Evolutionary conservation across 2,113 vertebrate genomes (phyloP).

Genomic region (Sylvicapra grimmia): DNA sequence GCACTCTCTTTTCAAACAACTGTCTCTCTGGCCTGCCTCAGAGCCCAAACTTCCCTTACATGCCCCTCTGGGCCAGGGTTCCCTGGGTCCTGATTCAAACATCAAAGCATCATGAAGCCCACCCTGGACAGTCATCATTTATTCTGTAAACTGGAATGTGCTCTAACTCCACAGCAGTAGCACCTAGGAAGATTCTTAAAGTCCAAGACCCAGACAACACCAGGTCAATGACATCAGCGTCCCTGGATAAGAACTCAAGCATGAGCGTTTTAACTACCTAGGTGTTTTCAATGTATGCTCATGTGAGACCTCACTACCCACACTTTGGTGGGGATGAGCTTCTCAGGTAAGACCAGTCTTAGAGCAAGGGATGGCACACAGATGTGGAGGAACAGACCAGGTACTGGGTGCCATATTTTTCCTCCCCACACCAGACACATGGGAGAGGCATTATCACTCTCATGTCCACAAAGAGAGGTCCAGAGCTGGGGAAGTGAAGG

Average conservation of each 20-base stretch:
- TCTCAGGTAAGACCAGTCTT: not conserved
- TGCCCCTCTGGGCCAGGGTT: not conserved
- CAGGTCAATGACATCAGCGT: not conserved
- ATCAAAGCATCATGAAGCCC: not conserved
- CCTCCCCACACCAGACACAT: not conserved
- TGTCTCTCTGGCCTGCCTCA: not conserved
- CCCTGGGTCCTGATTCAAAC: not conserved
- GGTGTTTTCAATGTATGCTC: not conserved
- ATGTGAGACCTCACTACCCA: not conserved
- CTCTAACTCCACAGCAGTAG: not conserved
- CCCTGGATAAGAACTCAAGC: not conserved
- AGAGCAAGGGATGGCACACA: not conserved
- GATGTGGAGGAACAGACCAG: too few species aligned
- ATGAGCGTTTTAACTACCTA: not conserved
- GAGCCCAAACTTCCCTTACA: not conserved
- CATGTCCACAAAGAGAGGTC: not conserved
- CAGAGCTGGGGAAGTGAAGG: not conserved
- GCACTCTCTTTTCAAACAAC: not conserved
- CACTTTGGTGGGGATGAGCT: not conserved
- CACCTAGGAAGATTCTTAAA: not conserved
- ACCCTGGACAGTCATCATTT: not conserved
- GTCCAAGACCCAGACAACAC: not conserved
- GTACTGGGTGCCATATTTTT: not conserved
- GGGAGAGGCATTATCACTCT: not conserved
- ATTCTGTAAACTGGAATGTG: not conserved